A percentile compares a stretch with the other conserved stretches of the same genome.
phyloP scores from a whole-genome alignment of 2,113 vertebrate genomes.

The Malurus alboscapulatus region DNA sequence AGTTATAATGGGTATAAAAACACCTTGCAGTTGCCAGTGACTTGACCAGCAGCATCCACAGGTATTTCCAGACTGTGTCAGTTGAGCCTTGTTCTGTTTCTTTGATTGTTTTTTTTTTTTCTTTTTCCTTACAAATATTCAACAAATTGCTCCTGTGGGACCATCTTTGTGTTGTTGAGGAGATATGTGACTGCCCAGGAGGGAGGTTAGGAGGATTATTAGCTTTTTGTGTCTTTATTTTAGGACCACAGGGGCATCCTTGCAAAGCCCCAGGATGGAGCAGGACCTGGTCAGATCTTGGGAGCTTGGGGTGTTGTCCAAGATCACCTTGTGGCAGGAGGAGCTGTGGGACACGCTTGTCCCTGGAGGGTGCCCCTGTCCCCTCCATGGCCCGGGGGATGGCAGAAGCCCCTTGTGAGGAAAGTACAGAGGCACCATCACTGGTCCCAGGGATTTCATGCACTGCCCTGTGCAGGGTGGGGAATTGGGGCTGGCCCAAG shows the following conservation, averaged over 20 bases:
- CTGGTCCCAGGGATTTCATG: neutral
- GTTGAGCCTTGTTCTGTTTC: neutral
- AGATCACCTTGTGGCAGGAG: neutral
- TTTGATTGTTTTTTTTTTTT: neutral
- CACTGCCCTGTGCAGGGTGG: neutral
- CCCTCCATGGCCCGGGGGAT: neutral
- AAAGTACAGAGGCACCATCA: neutral
- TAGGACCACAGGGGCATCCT: neutral
- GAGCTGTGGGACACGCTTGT: neutral
- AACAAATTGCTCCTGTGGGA: neutral
- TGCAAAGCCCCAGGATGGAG: neutral
- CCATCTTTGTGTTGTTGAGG: neutral
- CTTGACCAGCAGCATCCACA: neutral
- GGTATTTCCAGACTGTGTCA: neutral
- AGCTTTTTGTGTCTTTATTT: neutral
- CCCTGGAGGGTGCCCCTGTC: neutral
- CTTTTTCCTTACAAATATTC: neutral
- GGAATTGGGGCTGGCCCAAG: neutral
- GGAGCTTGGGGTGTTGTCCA: neutral
- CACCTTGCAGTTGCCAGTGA: neutral
- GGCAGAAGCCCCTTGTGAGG: neutral
- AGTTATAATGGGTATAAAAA: neutral
- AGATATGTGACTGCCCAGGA: neutral
- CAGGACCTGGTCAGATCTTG: neutral
- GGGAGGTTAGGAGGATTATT: neutral